Base-by-base conservation (phyloP, 2,113 vertebrate species). In the Ciconia stormi region DNA sequence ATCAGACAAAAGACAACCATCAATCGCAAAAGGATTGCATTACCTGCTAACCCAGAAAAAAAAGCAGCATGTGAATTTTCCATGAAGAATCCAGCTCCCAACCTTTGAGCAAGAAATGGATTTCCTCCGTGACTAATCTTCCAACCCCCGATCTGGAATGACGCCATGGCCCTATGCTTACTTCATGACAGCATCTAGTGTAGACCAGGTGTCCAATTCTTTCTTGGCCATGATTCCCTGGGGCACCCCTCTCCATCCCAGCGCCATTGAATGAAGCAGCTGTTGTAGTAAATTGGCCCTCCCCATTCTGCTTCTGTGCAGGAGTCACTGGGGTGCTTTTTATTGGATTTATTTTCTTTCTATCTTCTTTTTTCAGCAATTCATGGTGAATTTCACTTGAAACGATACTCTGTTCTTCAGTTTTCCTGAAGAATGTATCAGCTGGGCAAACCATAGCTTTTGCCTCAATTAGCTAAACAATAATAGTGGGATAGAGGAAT, bases 1-100 rank as follows among this genome's bases (percentile, higher is more conserved):
- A 94, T 95, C 94, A 93, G 95, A 95, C 44, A 71, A 96, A 93
- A 97, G 95, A 84, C 92, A 97, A 94, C 90, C 95, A 96, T 94
- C 97, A 94, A 14, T 93, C 32, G 9, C 85, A 59, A 82, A 77
- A 95, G 90, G 74, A 32, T 47, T 93, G 38, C 58, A 17, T 32
- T 79, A 53, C 23, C 30, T 79, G 26, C 77, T 76, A 87, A 82
- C 16, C 8, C 29, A 66, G 34, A 92, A 94, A 42, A 59, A 87
- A 93, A 96, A 74, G 26, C 9, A 32, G n/a, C 30, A 58, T 19
- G 27, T 30, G 78, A 82, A 85, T 90, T 91, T 80, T 77, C 73
- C 49, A 67, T 5, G 2, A 71, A 67, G 73, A 77, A 40, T 58
- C 15, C 38, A 66, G n/a, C 17, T 87, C 55, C 32, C 38, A 87